Conservation (phyloP, 1,140 invertebrate genomes). For the Drosophila paulistorum region DNA sequence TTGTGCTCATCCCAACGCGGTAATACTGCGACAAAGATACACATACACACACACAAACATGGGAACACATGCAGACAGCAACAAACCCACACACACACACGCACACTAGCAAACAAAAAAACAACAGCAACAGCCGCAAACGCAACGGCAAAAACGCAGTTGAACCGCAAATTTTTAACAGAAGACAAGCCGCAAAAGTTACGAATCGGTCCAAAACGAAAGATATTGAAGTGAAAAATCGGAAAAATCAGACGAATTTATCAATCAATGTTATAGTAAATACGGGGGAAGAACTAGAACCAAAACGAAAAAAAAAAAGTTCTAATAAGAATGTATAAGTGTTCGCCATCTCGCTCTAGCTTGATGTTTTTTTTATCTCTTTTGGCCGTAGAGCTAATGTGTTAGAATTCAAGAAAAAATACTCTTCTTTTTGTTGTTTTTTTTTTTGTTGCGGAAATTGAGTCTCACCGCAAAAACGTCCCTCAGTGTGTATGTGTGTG, state of each 20-base stretch:
- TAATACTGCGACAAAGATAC: not conserved
- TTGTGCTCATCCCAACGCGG: not conserved
- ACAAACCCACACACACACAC: conserved; percentile 7
- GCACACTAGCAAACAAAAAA: conserved; percentile 7
- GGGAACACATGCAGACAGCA: not conserved
- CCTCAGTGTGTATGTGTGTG: conserved; percentile 31
- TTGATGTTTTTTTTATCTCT: not conserved
- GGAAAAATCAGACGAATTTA: conserved; percentile 1
- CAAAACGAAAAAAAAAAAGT: not conserved
- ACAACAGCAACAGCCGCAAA: conserved; percentile 11
- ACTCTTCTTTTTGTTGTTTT: conserved; percentile 38
- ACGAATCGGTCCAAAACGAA: not conserved
- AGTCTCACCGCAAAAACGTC: conserved; percentile 10
- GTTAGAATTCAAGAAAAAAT: conserved; percentile 4
- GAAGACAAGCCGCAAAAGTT: conserved; percentile 1
- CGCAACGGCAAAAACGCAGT: conserved; percentile 10
- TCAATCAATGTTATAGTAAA: not conserved
- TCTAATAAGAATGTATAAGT: conserved; percentile 13
- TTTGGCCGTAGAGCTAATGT: not conserved
- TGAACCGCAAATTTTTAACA: conserved; percentile 9
- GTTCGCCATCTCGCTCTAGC: conserved; percentile 1
- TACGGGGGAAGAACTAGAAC: not conserved
- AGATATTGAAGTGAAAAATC: not conserved
- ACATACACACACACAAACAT: not conserved
- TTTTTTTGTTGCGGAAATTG: conserved; percentile 45